Evolutionary conservation across 1,140 invertebrate genomes (phyloP), one percentile per base, ranked within the genome.

Genomic region (Rhagoletis zephyria): DNA sequence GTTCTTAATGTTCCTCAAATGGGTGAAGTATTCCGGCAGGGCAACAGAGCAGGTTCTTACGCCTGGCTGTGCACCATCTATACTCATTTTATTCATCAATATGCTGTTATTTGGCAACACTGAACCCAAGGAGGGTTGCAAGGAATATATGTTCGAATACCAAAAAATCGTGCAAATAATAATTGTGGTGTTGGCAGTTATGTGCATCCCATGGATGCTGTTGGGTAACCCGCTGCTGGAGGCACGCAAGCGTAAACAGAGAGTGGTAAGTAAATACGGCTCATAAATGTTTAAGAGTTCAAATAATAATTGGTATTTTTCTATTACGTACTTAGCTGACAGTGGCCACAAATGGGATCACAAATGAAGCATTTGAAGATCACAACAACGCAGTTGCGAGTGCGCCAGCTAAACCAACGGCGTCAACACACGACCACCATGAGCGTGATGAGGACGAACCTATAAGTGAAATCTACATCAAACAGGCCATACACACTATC

Each of bases 401-500:
- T 14, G 51, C 4, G 9, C n/a, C 85, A 9, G 70, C 60, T 4
- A 14, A 74, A 51, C 14, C 86, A 63, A 9, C 86, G 7, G 30
- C 86, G 16, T 88, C 85, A 9, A 89, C 70, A 6, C 89, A 89
- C 45, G 89, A 90, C 45, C 90, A 87, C 14, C 89, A 90, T 64
- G 88, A 30, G 30, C 0, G 89, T 0, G 94, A 95, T 48, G 94
- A 94, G 2, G 56, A 77, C 1, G 56, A 97, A 90, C 94, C 96
- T 74, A 96, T 98, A 92, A 94, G 95, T 85, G 98, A 99, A 91
- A 93, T 98, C 59, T 97, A 98, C 94, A 98, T 99, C 88, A 96
- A 98, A 93, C 97, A 98, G 93, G 96, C 95, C 42, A 99, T 99
- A 89, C 98, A 99, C 92, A 99, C 98, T 0, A 99, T 99, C 88